Evolutionary conservation across 2,113 vertebrate genomes (phyloP), one percentile per base, ranked within the genome.

Genomic region (Axis porcinus): DNA sequence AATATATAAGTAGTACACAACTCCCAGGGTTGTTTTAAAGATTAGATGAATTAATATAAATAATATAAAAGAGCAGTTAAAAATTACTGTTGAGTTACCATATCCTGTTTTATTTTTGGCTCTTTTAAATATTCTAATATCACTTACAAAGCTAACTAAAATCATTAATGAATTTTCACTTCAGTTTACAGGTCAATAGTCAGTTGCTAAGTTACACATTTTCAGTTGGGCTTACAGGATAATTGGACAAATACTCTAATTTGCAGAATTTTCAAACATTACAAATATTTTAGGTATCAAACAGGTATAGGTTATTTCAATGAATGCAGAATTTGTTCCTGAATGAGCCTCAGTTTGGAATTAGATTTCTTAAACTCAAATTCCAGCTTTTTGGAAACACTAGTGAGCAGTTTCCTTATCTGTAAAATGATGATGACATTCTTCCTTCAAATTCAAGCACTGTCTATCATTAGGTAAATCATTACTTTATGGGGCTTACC

Each of bases 221-320:
- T 94, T 90, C 67, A 94, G 55, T 92, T 64, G 23, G 3, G 96
- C 89, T 92, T n/a, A 60, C 23, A 89, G 30, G 7, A 33, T 89
- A 92, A 92, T 85, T 47, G 57, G 85, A 58, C 33, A 91, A 88
- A 70, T 64, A 79, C 5, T 43, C 21, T 76, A 90, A 47, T 96
- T 83, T 94, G 64, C 86, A 87, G 83, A 92, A 57, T 95, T 97
- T 98, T 97, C 27, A 78, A 97, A 95, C 28, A 87, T 96, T 62
- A 36, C 0, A 86, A 43, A 21, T 91, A 74, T 86, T 91, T 90
- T 57, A 93, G 89, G 62, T 54, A 85, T 11, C 15, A 52, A 67
- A 89, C 27, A 96, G 28, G 81, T 87, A 50, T 14, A 84, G 10
- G 70, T 93, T 92, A 62, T 83, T 82, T 97, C 79, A 90, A 1